phyloP scores from a whole-genome alignment of 2,113 vertebrate genomes.

The Apeltes quadracus region DNA sequence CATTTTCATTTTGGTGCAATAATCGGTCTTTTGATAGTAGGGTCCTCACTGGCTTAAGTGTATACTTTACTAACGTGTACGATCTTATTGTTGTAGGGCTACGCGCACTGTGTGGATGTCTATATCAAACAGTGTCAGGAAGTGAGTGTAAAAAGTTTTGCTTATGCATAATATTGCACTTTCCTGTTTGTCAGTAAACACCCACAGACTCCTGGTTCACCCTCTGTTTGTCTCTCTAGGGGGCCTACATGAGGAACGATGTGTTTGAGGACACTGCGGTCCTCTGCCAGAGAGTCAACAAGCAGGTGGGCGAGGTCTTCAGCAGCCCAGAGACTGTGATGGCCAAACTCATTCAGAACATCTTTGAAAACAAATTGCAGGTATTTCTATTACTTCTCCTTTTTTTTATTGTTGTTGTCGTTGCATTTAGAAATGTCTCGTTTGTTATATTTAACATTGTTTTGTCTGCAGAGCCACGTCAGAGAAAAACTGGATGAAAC shows the following conservation, averaged over 20 bases:
- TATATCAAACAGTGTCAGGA: slow-evolving; percentile 99
- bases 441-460: slow-evolving; percentile 10
- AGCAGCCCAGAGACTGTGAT: slow-evolving; percentile 96
- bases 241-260: slow-evolving; percentile 90
- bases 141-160: slow-evolving; percentile 75
- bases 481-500: slow-evolving; percentile 92
- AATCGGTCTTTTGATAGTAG: background rate
- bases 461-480: slow-evolving; percentile 86
- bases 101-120: slow-evolving; percentile 98
- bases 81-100: slow-evolving; percentile 83
- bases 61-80: background rate
- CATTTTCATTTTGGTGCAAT: background rate
- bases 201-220: background rate
- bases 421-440: background rate
- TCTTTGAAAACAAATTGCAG: slow-evolving; percentile 98
- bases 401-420: background rate
- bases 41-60: background rate
- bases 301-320: slow-evolving; percentile 97
- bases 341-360: slow-evolving; percentile 98
- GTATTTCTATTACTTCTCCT: slow-evolving; percentile 69
- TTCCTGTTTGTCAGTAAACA: background rate
- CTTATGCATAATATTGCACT: background rate
- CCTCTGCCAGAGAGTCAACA: slow-evolving; percentile 95
- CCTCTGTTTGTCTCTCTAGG: slow-evolving; percentile 73
- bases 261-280: slow-evolving; percentile 95